Evolutionary conservation across 2,888 invertebrate species (phyloP), one percentile per base, ranked within the genome.

Genomic region (Trissolcus brochymenae): DNA sequence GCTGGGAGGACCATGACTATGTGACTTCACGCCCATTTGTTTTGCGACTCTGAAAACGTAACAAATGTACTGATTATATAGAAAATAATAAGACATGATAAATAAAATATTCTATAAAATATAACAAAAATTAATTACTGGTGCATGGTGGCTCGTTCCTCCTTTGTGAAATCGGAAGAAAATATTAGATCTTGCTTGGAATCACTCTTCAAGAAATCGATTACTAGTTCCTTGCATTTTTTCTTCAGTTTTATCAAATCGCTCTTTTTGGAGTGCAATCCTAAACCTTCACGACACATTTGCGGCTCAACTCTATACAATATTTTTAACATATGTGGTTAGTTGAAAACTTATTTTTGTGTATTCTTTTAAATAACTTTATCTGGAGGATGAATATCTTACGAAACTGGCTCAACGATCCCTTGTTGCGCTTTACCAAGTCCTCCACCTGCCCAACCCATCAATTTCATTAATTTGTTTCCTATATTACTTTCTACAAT

Each of bases 101-200:
- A 43, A 21, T 6, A 57, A n/a, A 11, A 46, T 46, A 21, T 25
- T 6, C 3, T 21, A 41, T 13, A 16, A 35, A 56, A 25, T 25
- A 4, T 25, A 6, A 1, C 4, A 56, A 59, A 19, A 25, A 55
- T 41, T 53, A 61, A 6, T 75, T 70, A 92, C 90, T 90, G 89
- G 83, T 94, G 94, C 64, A 94, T 87, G 0, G 88, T 77, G 0
- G 91, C 92, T 19, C 94, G 89, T 82, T 94, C 94, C 0, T 93
- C 93, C 80, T 92, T 93, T 0, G 90, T 90, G 85, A 94, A 94
- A 68, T 93, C 92, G 0, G 90, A 88, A 35, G 91, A 90, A 79
- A 92, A 92, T 55, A 91, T 91, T 53, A 94, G 88, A 85, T 94
- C 94, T 0, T 90, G 87, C 75, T 91, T 82, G 67, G 84, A 82